These are phyloP conservation scores for Drosophila prolongata DNA, from an alignment of 2,888 invertebrate genomes.

Conservation along the genomic window DNA sequence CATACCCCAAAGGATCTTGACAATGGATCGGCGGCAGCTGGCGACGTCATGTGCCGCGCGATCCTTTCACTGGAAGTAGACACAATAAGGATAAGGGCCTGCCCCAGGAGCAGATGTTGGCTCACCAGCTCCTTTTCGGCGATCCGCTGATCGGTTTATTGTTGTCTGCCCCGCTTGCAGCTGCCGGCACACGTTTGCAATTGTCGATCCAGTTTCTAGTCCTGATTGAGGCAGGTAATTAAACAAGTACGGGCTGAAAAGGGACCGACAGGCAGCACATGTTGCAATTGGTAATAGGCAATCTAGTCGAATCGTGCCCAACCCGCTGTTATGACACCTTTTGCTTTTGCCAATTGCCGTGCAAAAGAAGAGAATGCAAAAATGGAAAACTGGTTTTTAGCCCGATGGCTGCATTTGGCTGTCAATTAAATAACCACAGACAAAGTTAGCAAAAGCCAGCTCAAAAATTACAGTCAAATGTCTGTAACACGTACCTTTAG, in stretches of 20 bases:
- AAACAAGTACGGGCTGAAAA: not conserved
- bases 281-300: constrained; percentile 64
- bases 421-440: constrained; percentile 60
- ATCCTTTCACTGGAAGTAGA: constrained; percentile 25
- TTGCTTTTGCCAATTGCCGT: constrained; percentile 50
- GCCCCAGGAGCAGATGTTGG: constrained; percentile 39
- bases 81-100: constrained; percentile 36
- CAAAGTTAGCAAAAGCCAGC: constrained; percentile 11
- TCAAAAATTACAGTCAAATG: constrained; percentile 23
- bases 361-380: constrained; percentile 58
- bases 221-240: constrained; percentile 54
- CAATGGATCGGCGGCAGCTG: constrained; percentile 52
- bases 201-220: constrained; percentile 29
- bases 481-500: not conserved
- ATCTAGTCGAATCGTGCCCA: constrained; percentile 52
- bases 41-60: constrained; percentile 53
- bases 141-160: constrained; percentile 51
- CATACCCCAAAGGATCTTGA: constrained; percentile 24
- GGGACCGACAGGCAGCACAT: constrained; percentile 47
- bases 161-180: constrained; percentile 52
- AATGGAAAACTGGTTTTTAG: constrained; percentile 57
- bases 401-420: constrained; percentile 57
- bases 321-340: constrained; percentile 66
- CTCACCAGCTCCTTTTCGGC: constrained; percentile 21
- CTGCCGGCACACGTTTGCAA: constrained; percentile 70